Evolutionary conservation across 2,888 invertebrate genomes (phyloP).

Genomic region (Lutraria lutraria): DNA sequence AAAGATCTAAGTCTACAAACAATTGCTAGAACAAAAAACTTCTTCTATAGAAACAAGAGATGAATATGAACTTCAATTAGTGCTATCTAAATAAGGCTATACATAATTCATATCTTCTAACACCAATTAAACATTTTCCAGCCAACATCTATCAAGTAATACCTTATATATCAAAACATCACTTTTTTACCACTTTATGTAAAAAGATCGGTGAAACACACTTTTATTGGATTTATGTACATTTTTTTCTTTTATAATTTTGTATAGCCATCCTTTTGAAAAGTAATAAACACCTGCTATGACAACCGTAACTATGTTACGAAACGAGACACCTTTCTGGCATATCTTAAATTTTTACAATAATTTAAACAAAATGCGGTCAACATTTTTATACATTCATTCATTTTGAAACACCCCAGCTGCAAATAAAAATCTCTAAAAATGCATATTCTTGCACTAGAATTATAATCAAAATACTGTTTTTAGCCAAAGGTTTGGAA

Average conservation of each 20-base stretch:
- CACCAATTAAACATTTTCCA: not conserved
- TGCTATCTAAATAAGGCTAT: not conserved
- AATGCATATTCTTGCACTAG: not conserved
- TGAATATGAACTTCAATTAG: no score
- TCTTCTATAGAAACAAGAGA: no score
- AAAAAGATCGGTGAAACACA: not conserved
- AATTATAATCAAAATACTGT: not conserved
- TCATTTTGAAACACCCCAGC: not conserved
- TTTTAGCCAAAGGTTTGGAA: not conserved
- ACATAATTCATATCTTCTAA: no score
- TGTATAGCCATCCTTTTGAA: conserved; percentile 2
- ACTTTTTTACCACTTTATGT: not conserved
- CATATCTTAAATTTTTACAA: conserved; percentile 44
- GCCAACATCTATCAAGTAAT: not conserved
- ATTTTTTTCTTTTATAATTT: not conserved
- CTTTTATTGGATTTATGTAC: not conserved
- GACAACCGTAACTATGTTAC: conserved; percentile 39
- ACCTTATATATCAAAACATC: not conserved
- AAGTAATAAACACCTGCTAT: conserved; percentile 29
- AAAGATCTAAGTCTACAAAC: no score
- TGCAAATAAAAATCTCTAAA: conserved; percentile 8
- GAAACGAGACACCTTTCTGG: conserved; percentile 34
- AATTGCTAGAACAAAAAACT: no score
- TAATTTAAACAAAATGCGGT: conserved; percentile 8
- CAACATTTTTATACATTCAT: conserved; percentile 13